Percentiles rank a stretch among this genome's conserved stretches.
Evolutionary conservation across 1,140 invertebrate species (phyloP).

Genomic region (Cydia strobilella): DNA sequence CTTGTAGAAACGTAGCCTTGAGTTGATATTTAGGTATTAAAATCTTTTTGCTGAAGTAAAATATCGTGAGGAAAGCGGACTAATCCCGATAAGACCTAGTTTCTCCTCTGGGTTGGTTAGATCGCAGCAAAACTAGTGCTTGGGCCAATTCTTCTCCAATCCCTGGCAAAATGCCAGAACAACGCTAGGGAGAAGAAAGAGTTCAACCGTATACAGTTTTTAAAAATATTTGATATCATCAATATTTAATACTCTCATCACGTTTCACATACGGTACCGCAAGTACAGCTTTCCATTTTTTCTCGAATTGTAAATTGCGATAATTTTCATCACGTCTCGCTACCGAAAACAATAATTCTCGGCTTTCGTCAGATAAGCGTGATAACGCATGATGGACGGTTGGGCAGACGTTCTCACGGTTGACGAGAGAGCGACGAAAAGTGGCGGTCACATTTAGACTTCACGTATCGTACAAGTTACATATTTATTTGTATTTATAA

Average conservation of each 20-base stretch:
- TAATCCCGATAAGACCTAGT: too few relatives aligned
- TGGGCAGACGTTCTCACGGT: slow-evolving; percentile 52
- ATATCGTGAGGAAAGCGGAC: too few relatives aligned
- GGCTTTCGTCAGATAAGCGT: slow-evolving; percentile 59
- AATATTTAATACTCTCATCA: background rate
- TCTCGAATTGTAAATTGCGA: slow-evolving; percentile 6
- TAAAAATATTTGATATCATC: background rate
- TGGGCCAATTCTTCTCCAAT: too few relatives aligned
- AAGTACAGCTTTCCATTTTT: slow-evolving; percentile 9
- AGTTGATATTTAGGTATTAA: too few relatives aligned
- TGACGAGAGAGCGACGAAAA: slow-evolving; percentile 33
- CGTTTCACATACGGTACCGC: background rate
- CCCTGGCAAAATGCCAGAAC: too few relatives aligned
- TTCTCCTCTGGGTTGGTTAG: too few relatives aligned
- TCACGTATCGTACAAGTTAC: background rate
- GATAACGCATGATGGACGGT: slow-evolving; percentile 68
- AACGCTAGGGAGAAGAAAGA: too few relatives aligned
- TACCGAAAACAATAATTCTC: slow-evolving; percentile 62
- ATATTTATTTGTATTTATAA: slow-evolving; percentile 39
- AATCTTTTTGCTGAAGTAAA: too few relatives aligned
- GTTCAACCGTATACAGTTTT: background rate
- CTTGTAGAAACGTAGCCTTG: too few relatives aligned
- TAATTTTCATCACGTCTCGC: slow-evolving; percentile 47
- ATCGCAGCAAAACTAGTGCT: too few relatives aligned
- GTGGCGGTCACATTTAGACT: background rate